Conservation (phyloP, 2,113 vertebrate genomes). For the Polyodon spathula region DNA sequence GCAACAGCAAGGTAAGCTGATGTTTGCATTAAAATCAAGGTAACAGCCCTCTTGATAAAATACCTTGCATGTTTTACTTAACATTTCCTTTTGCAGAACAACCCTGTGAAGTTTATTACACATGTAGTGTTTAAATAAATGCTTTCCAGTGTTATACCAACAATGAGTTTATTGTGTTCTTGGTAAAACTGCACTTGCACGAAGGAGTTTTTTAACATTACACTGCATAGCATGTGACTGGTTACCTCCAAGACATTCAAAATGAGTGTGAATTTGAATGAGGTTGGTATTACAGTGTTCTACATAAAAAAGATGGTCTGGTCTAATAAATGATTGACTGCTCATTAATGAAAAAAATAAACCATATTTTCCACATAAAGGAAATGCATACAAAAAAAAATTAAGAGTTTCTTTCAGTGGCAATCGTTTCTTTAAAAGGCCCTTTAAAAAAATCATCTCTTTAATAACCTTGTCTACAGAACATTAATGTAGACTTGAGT, state of each 20-base stretch:
- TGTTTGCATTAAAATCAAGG: constrained; percentile 3
- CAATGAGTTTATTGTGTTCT: constrained; percentile 4
- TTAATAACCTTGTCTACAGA: not conserved
- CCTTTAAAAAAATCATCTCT: constrained; percentile 9
- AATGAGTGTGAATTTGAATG: constrained; percentile 9
- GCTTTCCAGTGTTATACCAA: constrained; percentile 20
- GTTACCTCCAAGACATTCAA: constrained; percentile 16
- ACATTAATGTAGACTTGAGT: constrained; percentile 5
- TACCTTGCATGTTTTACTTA: constrained; percentile 7
- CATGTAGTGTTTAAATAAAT: not conserved
- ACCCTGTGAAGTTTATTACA: constrained; percentile 10
- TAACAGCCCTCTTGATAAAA: constrained; percentile 15
- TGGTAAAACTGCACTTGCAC: constrained; percentile 17
- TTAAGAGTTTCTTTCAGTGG: constrained; percentile 1
- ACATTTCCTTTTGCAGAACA: constrained; percentile 3
- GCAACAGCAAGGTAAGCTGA: constrained; percentile 15
- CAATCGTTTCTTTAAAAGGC: constrained; percentile 10
- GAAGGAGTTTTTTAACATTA: not conserved
- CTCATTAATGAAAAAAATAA: constrained; percentile 12
- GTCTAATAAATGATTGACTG: constrained; percentile 12
- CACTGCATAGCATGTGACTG: not conserved
- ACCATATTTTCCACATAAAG: constrained; percentile 1
- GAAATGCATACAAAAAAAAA: constrained; percentile 8
- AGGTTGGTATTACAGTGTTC: constrained; percentile 19
- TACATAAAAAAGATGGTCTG: not conserved